A percentile compares a stretch with the other conserved stretches of the same genome.
Evolutionary conservation across 2,113 vertebrate genomes (phyloP).

Genomic region (Serranochromis macrocephalus): DNA sequence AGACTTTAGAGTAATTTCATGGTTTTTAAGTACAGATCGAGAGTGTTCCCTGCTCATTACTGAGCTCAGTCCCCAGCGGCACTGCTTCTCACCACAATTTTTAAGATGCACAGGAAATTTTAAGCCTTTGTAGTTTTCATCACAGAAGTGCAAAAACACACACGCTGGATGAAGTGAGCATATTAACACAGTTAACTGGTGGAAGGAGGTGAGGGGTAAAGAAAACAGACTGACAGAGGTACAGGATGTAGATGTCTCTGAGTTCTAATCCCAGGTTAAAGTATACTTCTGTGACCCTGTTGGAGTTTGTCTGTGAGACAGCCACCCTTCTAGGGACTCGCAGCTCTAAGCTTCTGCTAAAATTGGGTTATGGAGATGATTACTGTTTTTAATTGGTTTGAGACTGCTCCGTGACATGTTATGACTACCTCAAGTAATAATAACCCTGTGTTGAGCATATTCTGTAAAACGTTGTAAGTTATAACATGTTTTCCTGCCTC

Average conservation of each 20-base stretch:
- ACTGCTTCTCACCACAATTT: slow-evolving; percentile 11
- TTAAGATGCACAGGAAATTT: slow-evolving; percentile 12
- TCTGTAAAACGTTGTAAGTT: slow-evolving; percentile 1
- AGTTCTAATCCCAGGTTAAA: slow-evolving; percentile 25
- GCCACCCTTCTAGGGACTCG: slow-evolving; percentile 2
- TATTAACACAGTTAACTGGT: not conserved
- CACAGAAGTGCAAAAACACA: not conserved
- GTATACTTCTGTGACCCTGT: slow-evolving; percentile 4
- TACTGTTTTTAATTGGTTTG: slow-evolving; percentile 46
- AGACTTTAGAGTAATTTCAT: slow-evolving; percentile 65
- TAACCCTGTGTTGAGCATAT: not conserved
- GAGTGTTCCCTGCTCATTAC: slow-evolving; percentile 46
- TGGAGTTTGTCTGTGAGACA: not conserved
- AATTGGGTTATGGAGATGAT: slow-evolving; percentile 42
- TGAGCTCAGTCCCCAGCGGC: slow-evolving; percentile 1
- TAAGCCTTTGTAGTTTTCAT: slow-evolving; percentile 3
- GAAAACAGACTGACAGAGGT: not conserved
- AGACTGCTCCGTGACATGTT: slow-evolving; percentile 31
- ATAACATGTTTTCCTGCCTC: slow-evolving; percentile 12
- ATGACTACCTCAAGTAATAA: slow-evolving; percentile 42
- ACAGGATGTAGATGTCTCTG: slow-evolving; percentile 13
- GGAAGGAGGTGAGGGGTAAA: not conserved
- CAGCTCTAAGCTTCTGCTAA: slow-evolving; percentile 9
- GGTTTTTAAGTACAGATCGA: slow-evolving; percentile 58
- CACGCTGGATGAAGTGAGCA: not conserved